Percentiles rank a stretch among this genome's conserved stretches.
Evolutionary conservation across 2,113 vertebrate genomes (phyloP).

Genomic region (Apus apus): DNA sequence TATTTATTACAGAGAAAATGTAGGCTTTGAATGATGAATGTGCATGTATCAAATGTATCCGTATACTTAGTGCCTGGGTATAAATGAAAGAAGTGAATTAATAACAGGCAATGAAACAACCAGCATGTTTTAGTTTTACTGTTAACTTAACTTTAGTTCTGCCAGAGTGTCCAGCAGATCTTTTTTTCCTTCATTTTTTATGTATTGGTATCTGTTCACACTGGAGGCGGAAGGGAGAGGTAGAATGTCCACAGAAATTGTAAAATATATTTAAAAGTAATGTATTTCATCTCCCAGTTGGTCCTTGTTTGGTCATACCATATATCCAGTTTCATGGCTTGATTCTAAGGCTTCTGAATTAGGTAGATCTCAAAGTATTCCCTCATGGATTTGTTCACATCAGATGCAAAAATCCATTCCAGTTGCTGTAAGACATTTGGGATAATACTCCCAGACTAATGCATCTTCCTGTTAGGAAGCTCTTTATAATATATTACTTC

Average conservation of each 20-base stretch:
- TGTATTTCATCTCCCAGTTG: not conserved
- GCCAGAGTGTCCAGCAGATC: not conserved
- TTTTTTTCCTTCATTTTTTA: not conserved
- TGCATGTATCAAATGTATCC: not conserved
- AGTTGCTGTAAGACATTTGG: not conserved
- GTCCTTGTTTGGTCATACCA: not conserved
- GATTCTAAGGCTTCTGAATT: not conserved
- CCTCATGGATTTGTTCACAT: not conserved
- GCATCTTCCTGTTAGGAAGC: slow-evolving; percentile 4
- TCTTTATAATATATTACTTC: not conserved
- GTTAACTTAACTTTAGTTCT: not conserved
- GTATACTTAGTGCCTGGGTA: not conserved
- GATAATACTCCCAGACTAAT: not conserved
- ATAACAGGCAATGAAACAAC: not conserved
- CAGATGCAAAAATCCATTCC: not conserved
- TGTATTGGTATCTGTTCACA: not conserved
- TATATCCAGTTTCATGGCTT: not conserved
- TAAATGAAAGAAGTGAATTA: not conserved
- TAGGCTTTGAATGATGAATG: not conserved
- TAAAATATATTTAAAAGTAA: not conserved
- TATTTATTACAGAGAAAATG: not conserved
- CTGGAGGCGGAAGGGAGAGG: not conserved
- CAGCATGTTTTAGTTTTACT: not conserved
- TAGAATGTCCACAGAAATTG: not conserved
- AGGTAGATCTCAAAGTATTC: not conserved